Conservation (phyloP, 2,797 vertebrate species). For the Fistularia tabacaria region DNA sequence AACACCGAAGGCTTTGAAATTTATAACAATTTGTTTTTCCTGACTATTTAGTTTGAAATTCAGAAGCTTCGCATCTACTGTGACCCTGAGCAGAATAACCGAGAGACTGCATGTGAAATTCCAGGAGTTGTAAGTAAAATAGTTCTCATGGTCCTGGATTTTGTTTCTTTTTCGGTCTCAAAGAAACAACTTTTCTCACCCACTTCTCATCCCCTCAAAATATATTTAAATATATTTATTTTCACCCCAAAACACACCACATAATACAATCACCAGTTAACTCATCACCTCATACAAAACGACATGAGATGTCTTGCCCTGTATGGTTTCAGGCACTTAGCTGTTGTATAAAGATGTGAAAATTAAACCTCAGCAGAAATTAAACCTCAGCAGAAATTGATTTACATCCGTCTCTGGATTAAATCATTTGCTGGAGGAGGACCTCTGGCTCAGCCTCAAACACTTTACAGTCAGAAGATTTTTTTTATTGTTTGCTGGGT, state of each 20-base stretch:
- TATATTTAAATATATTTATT: conserved; percentile 39
- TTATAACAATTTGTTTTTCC: conserved; percentile 3
- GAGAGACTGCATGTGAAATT: conserved; percentile 95
- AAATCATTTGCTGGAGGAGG: conserved; percentile 34
- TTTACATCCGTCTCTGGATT: conserved; percentile 44
- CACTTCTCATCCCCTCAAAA: conserved; percentile 30
- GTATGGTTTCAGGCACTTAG: conserved; percentile 7
- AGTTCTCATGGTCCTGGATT: conserved; percentile 2
- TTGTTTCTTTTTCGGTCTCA: conserved; percentile 16
- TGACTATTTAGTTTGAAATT: conserved; percentile 84
- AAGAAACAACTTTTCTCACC: conserved; percentile 27
- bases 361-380: conserved; percentile 33
- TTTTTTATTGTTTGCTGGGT: conserved; percentile 42
- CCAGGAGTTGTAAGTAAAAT: conserved; percentile 89
- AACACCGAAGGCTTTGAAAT: conserved; percentile 6
- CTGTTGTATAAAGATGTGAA: conserved; percentile 9
- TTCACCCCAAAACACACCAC: conserved; percentile 8
- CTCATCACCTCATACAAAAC: conserved; percentile 3
- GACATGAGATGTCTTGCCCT: background rate
- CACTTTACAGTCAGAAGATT: conserved; percentile 35
- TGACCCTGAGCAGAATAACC: conserved; percentile 91
- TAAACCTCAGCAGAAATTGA: conserved; percentile 31
- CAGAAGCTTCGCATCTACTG: conserved; percentile 98
- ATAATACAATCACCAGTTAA: conserved; percentile 20
- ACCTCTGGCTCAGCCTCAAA: conserved; percentile 33